A percentile compares a stretch with the other conserved stretches of the same genome.
Evolutionary conservation across 2,797 vertebrate genomes (phyloP).

Genomic region (Onychomys arenicola): DNA sequence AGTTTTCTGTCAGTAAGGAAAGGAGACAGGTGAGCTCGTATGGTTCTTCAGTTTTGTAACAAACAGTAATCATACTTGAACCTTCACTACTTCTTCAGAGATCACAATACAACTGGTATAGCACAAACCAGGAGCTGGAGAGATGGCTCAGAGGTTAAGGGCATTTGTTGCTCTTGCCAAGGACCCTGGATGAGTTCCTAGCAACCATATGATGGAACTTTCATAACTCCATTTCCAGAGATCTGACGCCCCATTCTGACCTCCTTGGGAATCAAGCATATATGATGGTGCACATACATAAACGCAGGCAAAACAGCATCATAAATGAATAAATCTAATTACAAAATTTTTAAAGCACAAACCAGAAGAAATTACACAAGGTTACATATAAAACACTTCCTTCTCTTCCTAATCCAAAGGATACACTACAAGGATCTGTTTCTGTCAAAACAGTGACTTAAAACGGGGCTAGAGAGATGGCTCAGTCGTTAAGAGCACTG

Average conservation of each 20-base stretch:
- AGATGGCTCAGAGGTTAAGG: neutral
- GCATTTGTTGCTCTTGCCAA: neutral
- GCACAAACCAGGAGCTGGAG: neutral
- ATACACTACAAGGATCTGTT: neutral
- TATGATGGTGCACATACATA: neutral
- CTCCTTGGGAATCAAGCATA: neutral
- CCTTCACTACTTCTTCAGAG: conserved; percentile 20
- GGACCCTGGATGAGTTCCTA: neutral
- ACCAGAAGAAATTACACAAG: conserved; percentile 6
- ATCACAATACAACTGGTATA: neutral
- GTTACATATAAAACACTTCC: neutral
- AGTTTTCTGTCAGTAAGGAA: neutral
- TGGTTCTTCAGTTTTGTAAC: neutral
- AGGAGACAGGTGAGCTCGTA: no score
- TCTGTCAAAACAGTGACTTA: conserved; percentile 23
- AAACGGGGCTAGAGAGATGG: neutral
- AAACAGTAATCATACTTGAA: neutral
- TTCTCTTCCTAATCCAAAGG: neutral
- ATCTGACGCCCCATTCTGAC: neutral
- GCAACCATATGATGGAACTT: neutral
- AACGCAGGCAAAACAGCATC: neutral
- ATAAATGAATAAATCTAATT: neutral
- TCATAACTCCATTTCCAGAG: neutral
- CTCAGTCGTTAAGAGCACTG: neutral
- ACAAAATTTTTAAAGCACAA: conserved; percentile 47